Percentiles rank a stretch among this genome's conserved stretches.
Evolutionary conservation across 1,140 invertebrate species (phyloP).

Genomic region (Heterodera carotae): DNA sequence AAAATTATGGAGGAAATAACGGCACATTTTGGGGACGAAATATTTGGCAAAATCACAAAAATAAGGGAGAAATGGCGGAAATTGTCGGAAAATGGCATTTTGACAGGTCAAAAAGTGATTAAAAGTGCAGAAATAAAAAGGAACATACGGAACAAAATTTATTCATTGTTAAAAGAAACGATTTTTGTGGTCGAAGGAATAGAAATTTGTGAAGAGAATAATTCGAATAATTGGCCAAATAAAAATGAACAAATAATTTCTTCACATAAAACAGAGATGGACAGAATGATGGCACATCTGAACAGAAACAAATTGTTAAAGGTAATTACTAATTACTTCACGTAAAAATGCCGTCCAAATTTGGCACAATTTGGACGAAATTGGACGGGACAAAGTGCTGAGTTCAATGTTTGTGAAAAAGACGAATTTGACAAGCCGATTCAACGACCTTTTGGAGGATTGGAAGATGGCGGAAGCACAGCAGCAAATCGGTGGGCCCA

Average conservation of each 20-base stretch:
- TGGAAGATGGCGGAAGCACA: background rate
- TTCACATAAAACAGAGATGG: background rate
- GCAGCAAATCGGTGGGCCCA: background rate
- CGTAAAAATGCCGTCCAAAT: background rate
- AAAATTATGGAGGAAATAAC: background rate
- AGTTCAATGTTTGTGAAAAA: background rate
- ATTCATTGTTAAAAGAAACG: background rate
- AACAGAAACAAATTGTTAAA: conserved; percentile 1
- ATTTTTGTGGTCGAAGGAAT: background rate
- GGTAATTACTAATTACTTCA: background rate
- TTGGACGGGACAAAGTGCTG: background rate
- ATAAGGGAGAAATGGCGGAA: background rate
- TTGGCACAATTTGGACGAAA: background rate
- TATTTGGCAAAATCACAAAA: background rate
- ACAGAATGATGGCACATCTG: background rate
- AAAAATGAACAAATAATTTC: background rate
- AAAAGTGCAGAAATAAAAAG: background rate
- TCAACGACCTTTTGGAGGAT: background rate
- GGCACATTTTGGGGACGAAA: background rate
- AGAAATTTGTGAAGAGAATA: background rate
- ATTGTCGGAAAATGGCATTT: background rate
- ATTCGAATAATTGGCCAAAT: background rate
- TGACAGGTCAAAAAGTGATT: background rate
- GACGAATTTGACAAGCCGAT: background rate
- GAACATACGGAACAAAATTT: background rate